phyloP scores from a whole-genome alignment of 1,140 invertebrate genomes.

The Philotrypesis tridentata region DNA sequence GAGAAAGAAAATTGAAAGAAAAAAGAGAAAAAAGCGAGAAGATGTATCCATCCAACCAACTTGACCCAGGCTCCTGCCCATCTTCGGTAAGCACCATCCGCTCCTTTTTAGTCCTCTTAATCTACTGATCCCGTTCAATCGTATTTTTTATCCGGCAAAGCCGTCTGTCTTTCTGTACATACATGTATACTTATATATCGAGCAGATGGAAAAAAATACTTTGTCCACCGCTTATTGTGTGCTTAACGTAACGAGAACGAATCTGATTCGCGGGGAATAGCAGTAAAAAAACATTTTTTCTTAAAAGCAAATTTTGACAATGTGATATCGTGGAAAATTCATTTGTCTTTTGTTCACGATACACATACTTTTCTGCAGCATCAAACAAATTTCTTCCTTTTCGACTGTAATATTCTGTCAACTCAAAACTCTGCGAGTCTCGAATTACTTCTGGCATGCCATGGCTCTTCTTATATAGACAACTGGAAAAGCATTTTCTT shows the following conservation, averaged over 20 bases:
- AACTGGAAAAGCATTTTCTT: slow-evolving; percentile 33
- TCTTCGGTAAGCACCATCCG: slow-evolving; percentile 74
- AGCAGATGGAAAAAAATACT: slow-evolving; percentile 28
- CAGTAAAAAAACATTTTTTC: slow-evolving; percentile 3
- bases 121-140: slow-evolving; percentile 68
- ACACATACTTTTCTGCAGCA: too few species aligned
- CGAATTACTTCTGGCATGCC: slow-evolving; percentile 21
- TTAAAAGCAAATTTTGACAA: slow-evolving; percentile 23
- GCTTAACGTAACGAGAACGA: slow-evolving; percentile 12
- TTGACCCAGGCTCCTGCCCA: slow-evolving; percentile 74
- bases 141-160: slow-evolving; percentile 46
- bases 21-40: slow-evolving; percentile 69
- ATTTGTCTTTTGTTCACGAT: not conserved
- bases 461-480: not conserved
- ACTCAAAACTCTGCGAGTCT: too few species aligned
- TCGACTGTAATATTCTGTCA: not conserved
- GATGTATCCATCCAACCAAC: slow-evolving; percentile 74
- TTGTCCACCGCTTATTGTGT: slow-evolving; percentile 5
- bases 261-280: slow-evolving; percentile 35
- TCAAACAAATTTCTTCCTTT: not conserved
- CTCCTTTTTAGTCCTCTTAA: slow-evolving; percentile 73
- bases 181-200: not conserved
- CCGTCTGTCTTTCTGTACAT: slow-evolving; percentile 33
- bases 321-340: slow-evolving; percentile 6
- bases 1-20: slow-evolving; percentile 61